Evolutionary conservation across 2,888 invertebrate species (phyloP).

Genomic region (Tenthredo amoena): DNA sequence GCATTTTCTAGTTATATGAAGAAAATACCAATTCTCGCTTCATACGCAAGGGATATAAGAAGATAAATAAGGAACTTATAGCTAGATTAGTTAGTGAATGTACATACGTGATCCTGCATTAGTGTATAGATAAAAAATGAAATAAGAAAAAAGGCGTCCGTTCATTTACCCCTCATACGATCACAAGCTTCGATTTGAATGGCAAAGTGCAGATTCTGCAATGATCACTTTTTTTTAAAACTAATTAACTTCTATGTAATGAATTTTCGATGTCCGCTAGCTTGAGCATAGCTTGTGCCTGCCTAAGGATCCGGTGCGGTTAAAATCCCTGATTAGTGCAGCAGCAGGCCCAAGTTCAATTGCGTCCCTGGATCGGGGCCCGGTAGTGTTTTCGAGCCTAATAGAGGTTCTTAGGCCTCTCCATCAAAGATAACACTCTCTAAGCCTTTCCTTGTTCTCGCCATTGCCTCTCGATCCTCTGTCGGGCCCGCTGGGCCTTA

Average conservation of each 20-base stretch:
- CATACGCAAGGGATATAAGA: neutral
- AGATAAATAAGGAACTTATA: neutral
- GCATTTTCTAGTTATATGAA: neutral
- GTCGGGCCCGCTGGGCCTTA: slow-evolving; percentile 52
- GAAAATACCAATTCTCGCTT: neutral
- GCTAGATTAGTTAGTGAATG: neutral
- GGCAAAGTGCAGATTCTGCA: neutral
- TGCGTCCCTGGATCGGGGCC: slow-evolving; percentile 67
- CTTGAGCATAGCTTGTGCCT: neutral
- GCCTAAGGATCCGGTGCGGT: neutral
- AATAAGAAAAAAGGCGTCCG: no score
- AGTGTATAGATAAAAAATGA: neutral
- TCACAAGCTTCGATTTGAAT: neutral
- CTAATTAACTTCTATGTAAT: neutral
- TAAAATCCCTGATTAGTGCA: slow-evolving; percentile 3
- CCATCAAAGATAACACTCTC: slow-evolving; percentile 71
- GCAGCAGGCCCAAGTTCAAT: slow-evolving; percentile 57
- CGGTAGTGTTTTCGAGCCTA: slow-evolving; percentile 69
- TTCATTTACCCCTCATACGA: no score
- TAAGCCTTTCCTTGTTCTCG: slow-evolving; percentile 55
- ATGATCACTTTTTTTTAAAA: neutral
- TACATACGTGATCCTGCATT: neutral
- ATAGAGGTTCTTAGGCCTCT: slow-evolving; percentile 70
- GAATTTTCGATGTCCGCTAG: neutral
- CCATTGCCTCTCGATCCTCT: slow-evolving; percentile 48